Base-by-base conservation (phyloP, 2,888 invertebrate species). In the Tachina lurida region DNA sequence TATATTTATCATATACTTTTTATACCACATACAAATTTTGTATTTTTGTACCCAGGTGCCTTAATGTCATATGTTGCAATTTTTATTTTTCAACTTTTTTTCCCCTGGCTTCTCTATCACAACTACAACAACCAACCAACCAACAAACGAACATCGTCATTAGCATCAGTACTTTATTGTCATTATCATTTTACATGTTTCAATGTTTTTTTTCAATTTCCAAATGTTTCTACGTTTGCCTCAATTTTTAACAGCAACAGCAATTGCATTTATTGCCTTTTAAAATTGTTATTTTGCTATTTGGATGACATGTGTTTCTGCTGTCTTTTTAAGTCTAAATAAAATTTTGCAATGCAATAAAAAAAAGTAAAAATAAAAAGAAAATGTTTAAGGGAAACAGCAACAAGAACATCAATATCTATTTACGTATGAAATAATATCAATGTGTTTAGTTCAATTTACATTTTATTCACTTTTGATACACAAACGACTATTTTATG, bases 1-100 rank as follows among this genome's bases (percentile, higher is more conserved):
- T 62, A 43, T 62, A 31, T 43, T 60, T 17, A 9, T 7, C 39
- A 15, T 2, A 52, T 17, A 22, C n/a, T 47, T 54, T 45, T 62
- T 73, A 17, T 81, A 54, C 31, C 45, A 60, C 13, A 58, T n/a
- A 45, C 7, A 45, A 31, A 31, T 52, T 70, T 54, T 9, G 13
- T 10, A 7, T 15, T 58, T 22, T 39, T 47, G 58, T 67, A 75
- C 68, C 81, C 84, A 85, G 84, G 81, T 85, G 84, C 63, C 70
- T 81, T 58, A 77, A 81, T 81, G 81, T 85, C 81, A 81, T 81
- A 81, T 85, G 81, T 74, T 81, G 81, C 81, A 85, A 81, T 84
- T 84, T 80, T 80, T 73, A 76, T 65, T 67, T 68, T 17, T 15
- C 15, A 45, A 12, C n/a, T 67, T 41, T 63, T 73, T 19, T 71